Evolutionary conservation across 2,113 vertebrate species (phyloP).

Genomic region (Raphicerus campestris): DNA sequence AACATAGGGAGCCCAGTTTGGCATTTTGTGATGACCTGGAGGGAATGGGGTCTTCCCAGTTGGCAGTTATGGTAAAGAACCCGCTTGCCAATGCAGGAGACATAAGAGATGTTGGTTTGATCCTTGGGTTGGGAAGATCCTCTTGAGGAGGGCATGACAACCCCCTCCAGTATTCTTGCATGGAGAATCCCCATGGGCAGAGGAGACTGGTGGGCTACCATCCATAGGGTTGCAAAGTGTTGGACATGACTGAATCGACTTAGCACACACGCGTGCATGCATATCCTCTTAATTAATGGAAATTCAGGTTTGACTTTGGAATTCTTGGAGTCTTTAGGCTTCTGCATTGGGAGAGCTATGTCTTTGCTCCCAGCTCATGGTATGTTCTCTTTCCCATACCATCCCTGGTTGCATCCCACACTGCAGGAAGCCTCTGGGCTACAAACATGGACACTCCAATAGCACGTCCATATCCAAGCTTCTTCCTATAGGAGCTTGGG

Average conservation of each 20-base stretch:
- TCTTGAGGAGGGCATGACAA: not conserved
- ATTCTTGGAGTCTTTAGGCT: not conserved
- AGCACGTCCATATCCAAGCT: not conserved
- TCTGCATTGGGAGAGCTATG: not conserved
- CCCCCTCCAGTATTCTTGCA: not conserved
- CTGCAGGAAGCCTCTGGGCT: not conserved
- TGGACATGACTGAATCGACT: not conserved
- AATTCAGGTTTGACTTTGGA: not conserved
- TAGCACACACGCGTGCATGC: rapidly evolving
- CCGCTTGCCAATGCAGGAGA: not conserved
- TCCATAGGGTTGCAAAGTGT: not conserved
- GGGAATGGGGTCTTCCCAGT: not conserved
- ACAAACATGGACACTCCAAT: not conserved
- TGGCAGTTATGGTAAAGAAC: not conserved
- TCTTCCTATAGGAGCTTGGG: not conserved
- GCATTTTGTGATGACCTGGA: not conserved
- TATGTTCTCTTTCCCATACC: not conserved
- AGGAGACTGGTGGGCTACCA: not conserved
- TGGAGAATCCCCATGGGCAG: not conserved
- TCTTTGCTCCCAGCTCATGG: not conserved
- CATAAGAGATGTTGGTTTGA: not conserved
- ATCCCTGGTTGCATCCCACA: not conserved
- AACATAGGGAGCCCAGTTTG: not conserved
- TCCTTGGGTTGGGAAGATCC: not conserved
- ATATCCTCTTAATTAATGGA: not conserved